Percentiles rank a stretch among this genome's conserved stretches.
Conservation (phyloP, 2,797 vertebrate genomes). For the Myioborus miniatus region DNA sequence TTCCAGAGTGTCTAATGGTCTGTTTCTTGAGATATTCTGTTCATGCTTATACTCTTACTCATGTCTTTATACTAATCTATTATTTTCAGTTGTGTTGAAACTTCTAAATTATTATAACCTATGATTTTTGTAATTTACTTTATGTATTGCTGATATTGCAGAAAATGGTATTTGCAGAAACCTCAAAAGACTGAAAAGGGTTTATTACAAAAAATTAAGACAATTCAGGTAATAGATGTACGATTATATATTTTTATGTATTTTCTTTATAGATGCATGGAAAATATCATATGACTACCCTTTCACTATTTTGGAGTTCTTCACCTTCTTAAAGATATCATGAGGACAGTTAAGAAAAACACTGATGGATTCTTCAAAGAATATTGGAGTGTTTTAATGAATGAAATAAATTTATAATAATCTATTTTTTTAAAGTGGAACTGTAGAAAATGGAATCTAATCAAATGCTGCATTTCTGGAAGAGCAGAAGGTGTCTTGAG, state of each 20-base stretch:
- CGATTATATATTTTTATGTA: neutral
- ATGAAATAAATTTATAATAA: neutral
- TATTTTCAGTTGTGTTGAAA: neutral
- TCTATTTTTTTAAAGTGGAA: neutral
- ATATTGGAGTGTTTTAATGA: neutral
- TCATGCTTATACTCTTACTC: neutral
- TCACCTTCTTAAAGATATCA: neutral
- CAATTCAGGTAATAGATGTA: neutral
- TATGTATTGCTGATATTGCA: neutral
- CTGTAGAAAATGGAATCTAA: neutral
- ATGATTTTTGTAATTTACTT: neutral
- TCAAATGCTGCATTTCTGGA: neutral
- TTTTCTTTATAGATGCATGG: neutral
- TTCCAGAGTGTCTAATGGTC: neutral
- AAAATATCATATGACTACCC: neutral
- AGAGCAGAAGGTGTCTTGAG: neutral
- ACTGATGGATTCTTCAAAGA: neutral
- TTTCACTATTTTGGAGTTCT: neutral
- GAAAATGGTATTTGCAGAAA: neutral
- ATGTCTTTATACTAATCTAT: neutral
- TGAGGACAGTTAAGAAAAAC: neutral
- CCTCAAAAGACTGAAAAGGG: neutral
- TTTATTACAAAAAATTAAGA: neutral
- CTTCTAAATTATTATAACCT: neutral
- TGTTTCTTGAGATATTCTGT: neutral